phyloP scores from a whole-genome alignment of 2,888 invertebrate species.

The Napeogenes sylphis region DNA sequence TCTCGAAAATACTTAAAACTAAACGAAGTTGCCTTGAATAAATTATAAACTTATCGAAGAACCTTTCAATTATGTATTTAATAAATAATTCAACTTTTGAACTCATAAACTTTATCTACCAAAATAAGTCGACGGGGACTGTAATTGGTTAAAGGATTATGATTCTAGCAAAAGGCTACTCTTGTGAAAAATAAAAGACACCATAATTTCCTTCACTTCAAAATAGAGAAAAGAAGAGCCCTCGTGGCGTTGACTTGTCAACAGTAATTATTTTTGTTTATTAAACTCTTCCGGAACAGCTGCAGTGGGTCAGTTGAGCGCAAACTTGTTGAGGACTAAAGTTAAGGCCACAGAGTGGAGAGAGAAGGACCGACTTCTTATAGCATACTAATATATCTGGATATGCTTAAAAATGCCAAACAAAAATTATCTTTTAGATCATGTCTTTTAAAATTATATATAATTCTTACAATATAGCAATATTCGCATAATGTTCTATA shows the following conservation, averaged over 20 bases:
- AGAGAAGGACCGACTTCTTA: constrained; percentile 12
- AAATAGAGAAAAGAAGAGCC: constrained; percentile 12
- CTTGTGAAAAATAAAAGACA: constrained; percentile 8
- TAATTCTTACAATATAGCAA: no score
- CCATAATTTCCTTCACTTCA: not conserved
- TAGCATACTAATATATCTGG: constrained; percentile 7
- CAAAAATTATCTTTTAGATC: not conserved
- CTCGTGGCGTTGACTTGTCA: constrained; percentile 20
- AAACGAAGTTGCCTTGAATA: no score
- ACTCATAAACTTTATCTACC: no score
- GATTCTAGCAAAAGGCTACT: no score
- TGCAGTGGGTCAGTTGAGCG: constrained; percentile 44
- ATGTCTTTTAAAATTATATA: not conserved
- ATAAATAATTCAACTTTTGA: no score
- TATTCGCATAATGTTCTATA: no score
- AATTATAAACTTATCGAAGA: no score
- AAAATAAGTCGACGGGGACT: no score
- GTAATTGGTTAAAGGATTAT: no score
- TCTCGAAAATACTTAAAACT: no score
- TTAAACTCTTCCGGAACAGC: constrained; percentile 37
- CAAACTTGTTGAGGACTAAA: constrained; percentile 26
- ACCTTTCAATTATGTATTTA: no score
- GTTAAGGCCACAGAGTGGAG: constrained; percentile 17
- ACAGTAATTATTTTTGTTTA: constrained; percentile 48
- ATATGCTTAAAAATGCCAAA: not conserved